These are phyloP conservation scores for Micropoecilia bifurca DNA, from an alignment of 2,797 vertebrate species.

Conservation along the genomic window DNA sequence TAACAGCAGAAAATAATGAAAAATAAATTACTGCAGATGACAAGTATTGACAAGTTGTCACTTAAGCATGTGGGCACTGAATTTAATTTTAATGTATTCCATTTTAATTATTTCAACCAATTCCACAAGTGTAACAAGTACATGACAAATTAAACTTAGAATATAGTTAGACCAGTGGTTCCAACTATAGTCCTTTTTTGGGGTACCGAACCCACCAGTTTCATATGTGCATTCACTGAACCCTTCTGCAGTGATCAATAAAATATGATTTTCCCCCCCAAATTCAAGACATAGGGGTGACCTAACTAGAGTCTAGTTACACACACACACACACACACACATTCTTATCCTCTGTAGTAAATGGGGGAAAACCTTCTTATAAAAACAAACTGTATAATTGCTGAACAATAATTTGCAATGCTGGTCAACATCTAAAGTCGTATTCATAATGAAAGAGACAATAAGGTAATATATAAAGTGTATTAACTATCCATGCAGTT, in stretches of 20 bases:
- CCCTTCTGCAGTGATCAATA: no score
- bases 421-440: background rate
- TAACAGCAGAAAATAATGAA: background rate
- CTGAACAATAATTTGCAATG: background rate
- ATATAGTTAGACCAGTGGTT: background rate
- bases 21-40: background rate
- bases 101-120: background rate
- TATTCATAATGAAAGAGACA: background rate
- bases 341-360: background rate
- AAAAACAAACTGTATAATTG: background rate
- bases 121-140: background rate
- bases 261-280: no score
- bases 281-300: no score
- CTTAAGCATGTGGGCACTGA: background rate
- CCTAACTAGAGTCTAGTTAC: no score
- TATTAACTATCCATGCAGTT: background rate
- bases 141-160: background rate
- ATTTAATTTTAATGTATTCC: background rate
- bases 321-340: no score
- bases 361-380: background rate
- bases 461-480: background rate
- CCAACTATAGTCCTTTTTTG: no score
- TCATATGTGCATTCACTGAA: no score
- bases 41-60: background rate
- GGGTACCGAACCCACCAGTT: no score